Evolutionary conservation across 2,797 vertebrate species (phyloP), one percentile per base, ranked within the genome.

Genomic region (Galago senegalensis): DNA sequence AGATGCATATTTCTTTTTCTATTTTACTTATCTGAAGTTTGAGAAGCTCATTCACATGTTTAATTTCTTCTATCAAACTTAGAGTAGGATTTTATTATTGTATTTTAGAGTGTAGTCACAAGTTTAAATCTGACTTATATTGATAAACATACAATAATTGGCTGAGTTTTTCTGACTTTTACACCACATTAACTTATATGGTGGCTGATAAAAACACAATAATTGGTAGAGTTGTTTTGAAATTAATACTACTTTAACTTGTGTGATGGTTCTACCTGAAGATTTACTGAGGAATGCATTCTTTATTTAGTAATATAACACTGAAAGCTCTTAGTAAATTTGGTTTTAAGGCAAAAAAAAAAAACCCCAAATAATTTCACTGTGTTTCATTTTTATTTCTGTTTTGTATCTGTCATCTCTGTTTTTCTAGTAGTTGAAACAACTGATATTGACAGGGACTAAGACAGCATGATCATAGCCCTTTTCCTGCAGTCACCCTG

Each of bases 121-220:
- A 85, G 18, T 84, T 94, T 95, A 96, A 94, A 80, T 93, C 25
- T 87, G 5, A 91, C 23, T 75, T 96, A 76, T 60, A 18, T 58
- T 97, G 58, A 92, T 95, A 95, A 95, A 96, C 91, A 89, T 72
- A 60, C 81, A 97, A 96, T 93, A 95, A 95, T 86, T 97, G 72
- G 7, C 13, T 93, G 63, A 25, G 53, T 56, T 87, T 97, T 91
- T 94, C 58, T 46, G 67, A 82, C 93, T 98, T 97, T 95, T 90
- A 27, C 16, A 67, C 2, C 13, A 76, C 31, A 73, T 85, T 95
- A 94, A 87, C 34, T 53, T 93, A 37, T 61, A 7, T 97, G 37
- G 58, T 76, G 16, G 18, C 46, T 96, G 58, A 93, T 94, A 95
- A 94, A 97, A 94, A 90, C 67, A 60, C 63, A 95, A 96, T 90